phyloP scores from a whole-genome alignment of 2,113 vertebrate species.

The Henicopernis longicauda region DNA sequence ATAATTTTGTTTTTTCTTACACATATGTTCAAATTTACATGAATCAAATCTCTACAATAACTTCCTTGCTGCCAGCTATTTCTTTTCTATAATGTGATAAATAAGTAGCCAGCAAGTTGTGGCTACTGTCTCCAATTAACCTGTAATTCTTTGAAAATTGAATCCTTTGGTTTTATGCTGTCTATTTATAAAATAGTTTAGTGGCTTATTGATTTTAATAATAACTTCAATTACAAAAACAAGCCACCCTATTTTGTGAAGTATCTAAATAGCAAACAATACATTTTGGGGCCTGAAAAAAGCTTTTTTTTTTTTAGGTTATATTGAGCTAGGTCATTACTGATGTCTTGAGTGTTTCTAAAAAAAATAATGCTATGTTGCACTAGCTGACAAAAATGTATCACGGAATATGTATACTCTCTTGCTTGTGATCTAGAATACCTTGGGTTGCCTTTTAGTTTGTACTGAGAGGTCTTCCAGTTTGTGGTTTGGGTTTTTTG shows the following conservation, averaged over 20 bases:
- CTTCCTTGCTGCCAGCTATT: not conserved
- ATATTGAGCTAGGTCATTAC: not conserved
- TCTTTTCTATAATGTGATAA: not conserved
- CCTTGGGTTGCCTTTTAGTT: not conserved
- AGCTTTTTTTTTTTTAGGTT: not conserved
- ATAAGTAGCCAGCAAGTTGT: not conserved
- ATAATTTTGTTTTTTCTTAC: not conserved
- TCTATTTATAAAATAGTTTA: not conserved
- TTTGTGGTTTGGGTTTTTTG: not conserved
- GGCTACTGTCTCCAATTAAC: not conserved
- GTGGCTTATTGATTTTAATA: not conserved
- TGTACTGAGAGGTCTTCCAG: not conserved
- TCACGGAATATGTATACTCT: fast-evolving
- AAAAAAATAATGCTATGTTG: not conserved
- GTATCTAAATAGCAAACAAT: not conserved
- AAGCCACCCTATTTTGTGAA: not conserved
- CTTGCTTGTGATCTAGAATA: not conserved
- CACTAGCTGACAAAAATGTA: not conserved
- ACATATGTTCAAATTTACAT: not conserved
- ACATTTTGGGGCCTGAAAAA: not conserved
- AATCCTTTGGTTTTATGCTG: not conserved
- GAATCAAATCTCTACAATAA: not conserved
- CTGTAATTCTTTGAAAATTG: not conserved
- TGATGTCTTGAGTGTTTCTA: not conserved
- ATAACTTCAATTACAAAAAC: not conserved